These are phyloP conservation scores for Chrysolina haemoptera DNA, from an alignment of 2,888 invertebrate species.

Conservation along the genomic window DNA sequence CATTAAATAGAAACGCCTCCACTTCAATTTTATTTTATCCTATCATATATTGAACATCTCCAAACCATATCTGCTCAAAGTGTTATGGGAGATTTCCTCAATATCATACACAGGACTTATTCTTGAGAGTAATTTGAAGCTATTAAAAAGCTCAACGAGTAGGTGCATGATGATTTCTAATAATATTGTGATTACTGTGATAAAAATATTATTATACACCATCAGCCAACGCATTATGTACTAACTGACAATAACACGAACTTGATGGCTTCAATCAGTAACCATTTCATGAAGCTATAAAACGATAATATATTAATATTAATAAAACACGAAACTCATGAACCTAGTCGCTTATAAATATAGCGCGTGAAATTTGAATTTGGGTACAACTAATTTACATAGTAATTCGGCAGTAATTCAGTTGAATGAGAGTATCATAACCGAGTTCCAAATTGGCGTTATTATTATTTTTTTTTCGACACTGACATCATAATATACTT, in stretches of 20 bases:
- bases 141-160: too few species aligned
- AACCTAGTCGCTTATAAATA: background rate
- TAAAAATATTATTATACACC: background rate
- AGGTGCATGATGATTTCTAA: too few species aligned
- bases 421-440: background rate
- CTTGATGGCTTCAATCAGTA: background rate
- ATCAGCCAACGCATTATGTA: background rate
- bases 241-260: background rate
- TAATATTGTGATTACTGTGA: too few species aligned
- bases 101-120: too few species aligned
- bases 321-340: background rate
- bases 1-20: too few species aligned
- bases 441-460: background rate
- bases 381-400: background rate
- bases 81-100: too few species aligned
- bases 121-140: too few species aligned
- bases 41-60: too few species aligned
- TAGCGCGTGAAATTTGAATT: slow-evolving; percentile 3
- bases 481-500: background rate
- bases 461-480: background rate
- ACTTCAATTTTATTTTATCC: too few species aligned
- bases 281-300: slow-evolving; percentile 1
- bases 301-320: background rate
- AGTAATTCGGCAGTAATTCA: background rate
- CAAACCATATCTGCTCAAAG: too few species aligned